Base-by-base conservation (phyloP, 37 sponge, comb jelly and placozoan genomes). In the Beroe forskalii region DNA sequence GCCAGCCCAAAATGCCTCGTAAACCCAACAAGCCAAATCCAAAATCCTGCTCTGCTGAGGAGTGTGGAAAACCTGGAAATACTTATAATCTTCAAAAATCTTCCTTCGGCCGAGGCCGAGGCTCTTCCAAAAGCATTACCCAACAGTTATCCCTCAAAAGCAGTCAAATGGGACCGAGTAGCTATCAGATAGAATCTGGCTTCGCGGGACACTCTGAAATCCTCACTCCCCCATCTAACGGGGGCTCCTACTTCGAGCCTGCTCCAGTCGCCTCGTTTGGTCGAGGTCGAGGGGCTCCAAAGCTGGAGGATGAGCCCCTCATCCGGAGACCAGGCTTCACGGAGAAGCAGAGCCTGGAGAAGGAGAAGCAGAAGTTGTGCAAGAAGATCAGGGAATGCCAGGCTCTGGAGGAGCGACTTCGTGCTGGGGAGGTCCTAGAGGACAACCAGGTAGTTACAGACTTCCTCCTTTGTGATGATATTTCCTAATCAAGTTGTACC, bases 391-490 rank as follows among this genome's bases (percentile, higher is more conserved):
- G 55, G 27, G 86, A 80, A 3, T 23, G 38, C 30, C 40, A 80
- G 28, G 24, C 19, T 14, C 48, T 80, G 12, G 55, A 80, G 27
- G 55, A 80, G 44, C 8, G 86, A 44, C 55, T 80, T 4, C 17
- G 1, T 0, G 55, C 17, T 44, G 86, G 86, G 3, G 86, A 80
- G 27, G 30, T 80, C 4, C 86, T 80, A 0, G 86, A 80, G 31
- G 55, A 80, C 3, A 80, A 80, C 30, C 86, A 80, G 86, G 86
- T 80, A 48, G n/a, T n/a, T n/a, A n/a, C n/a, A n/a, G n/a, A n/a
- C n/a, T n/a, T n/a, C n/a, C n/a, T n/a, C n/a, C n/a, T n/a, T n/a
- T n/a, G n/a, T n/a, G n/a, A n/a, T n/a, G n/a, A n/a, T n/a, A n/a
- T n/a, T n/a, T n/a, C n/a, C n/a, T n/a, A n/a, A n/a, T n/a, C n/a